Evolutionary conservation across 2,113 vertebrate species (phyloP), one percentile per base, ranked within the genome.

Genomic region (Jaculus jaculus): DNA sequence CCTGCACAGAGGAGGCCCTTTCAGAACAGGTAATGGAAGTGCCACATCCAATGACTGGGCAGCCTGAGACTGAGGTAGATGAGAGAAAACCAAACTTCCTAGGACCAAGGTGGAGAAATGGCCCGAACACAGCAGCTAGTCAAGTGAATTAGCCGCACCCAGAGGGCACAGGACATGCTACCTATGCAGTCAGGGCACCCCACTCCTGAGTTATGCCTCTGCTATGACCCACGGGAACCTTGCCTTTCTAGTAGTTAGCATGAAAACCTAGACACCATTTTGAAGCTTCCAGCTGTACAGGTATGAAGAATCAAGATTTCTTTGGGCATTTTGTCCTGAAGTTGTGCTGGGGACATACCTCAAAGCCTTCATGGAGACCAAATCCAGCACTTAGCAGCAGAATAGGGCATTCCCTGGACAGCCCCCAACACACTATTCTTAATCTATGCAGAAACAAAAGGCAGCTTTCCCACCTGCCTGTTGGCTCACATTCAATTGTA

Each of bases 391-490:
- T n/a, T 42, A 81, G 90, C 7, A 71, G 47, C 47, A 78, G 72
- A 58, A 39, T 7, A 34, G 26, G 77, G 9, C 34, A 12, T 10
- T 90, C 73, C 81, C 32, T 5, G 39, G 42, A 79, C 28, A 15
- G 8, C 20, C 18, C 8, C 16, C n/a, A 13, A 34, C 24, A 28
- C 8, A 72, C 21, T 37, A 37, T 34, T 84, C 28, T 37, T 34
- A 65, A 87, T 34, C 66, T 69, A 24, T 34, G 20, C 83, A 84
- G 66, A 91, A 81, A 89, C 0, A 12, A 87, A 91, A 71, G 77
- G 34, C 68, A 12, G 85, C 61, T 86, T 89, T 84, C 54, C 89
- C 58, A 66, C 47, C 88, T 81, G 84, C 69, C 82, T 60, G 18
- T 8, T 1, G 68, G 91, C 61, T 77, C 68, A 72, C 66, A n/a